A percentile compares a stretch with the other conserved stretches of the same genome.
Evolutionary conservation across 2,113 vertebrate species (phyloP).

Genomic region (Bubalus kerabau): DNA sequence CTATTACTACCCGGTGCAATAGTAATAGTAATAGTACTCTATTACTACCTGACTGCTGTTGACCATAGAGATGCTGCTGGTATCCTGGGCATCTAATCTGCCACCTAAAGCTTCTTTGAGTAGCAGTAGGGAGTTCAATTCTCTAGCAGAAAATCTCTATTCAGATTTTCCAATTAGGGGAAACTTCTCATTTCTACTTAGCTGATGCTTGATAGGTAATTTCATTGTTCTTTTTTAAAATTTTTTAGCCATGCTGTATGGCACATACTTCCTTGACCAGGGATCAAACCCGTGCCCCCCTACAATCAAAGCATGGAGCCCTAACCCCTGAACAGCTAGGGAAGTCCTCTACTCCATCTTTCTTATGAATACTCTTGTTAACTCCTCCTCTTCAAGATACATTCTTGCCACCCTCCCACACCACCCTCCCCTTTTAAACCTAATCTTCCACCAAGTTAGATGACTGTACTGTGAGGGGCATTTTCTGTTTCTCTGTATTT

Average conservation of each 20-base stretch:
- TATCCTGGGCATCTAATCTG: not conserved
- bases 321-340: not conserved
- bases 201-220: not conserved
- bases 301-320: not conserved
- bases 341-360: not conserved
- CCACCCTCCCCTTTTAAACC: not conserved
- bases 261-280: not conserved
- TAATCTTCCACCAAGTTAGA: not conserved
- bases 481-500: not conserved
- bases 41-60: not conserved
- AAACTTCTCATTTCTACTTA: not conserved
- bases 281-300: fast-evolving
- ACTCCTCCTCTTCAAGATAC: not conserved
- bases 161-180: not conserved
- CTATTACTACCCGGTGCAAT: not conserved
- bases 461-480: not conserved
- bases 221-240: not conserved
- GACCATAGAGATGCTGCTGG: not conserved
- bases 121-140: not conserved
- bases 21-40: too few species aligned
- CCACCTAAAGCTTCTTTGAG: not conserved
- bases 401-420: not conserved
- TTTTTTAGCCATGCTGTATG: not conserved
- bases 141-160: not conserved
- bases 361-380: not conserved